Evolutionary conservation across 2,888 invertebrate genomes (phyloP).

Genomic region (Coenonympha arcania): DNA sequence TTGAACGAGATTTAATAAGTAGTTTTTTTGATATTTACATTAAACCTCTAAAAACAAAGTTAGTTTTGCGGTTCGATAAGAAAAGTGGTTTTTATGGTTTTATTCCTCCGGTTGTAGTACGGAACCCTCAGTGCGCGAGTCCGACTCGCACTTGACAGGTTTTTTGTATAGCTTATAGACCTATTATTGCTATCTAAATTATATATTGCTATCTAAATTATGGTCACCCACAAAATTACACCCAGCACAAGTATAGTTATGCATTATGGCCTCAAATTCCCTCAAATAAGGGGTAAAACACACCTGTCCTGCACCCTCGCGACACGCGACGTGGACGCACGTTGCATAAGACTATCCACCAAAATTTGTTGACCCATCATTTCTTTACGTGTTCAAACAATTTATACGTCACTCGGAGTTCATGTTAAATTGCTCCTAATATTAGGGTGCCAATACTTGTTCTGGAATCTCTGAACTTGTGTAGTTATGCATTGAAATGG

Average conservation of each 20-base stretch:
- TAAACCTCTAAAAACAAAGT: no score
- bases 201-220: no score
- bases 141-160: no score
- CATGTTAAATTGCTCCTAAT: slow-evolving; percentile 37
- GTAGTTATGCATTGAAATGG: slow-evolving; percentile 63
- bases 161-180: no score
- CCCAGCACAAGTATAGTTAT: slow-evolving; percentile 53
- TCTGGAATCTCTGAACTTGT: slow-evolving; percentile 53
- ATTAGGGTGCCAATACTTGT: slow-evolving; percentile 47
- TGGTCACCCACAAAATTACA: slow-evolving; percentile 43
- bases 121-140: no score
- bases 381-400: slow-evolving; percentile 16
- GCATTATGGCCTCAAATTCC: slow-evolving; percentile 59
- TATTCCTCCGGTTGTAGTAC: no score
- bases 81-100: no score
- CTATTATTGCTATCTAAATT: no score
- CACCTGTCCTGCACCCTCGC: slow-evolving; percentile 69
- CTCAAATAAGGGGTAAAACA: slow-evolving; percentile 65
- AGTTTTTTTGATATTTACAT: no score
- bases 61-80: no score
- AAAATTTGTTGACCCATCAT: slow-evolving; percentile 40
- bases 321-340: slow-evolving; percentile 63
- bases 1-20: no score
- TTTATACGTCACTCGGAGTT: slow-evolving; percentile 25
- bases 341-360: slow-evolving; percentile 45